phyloP scores from a whole-genome alignment of 2,888 invertebrate species.

The Diarsia dahlii region DNA sequence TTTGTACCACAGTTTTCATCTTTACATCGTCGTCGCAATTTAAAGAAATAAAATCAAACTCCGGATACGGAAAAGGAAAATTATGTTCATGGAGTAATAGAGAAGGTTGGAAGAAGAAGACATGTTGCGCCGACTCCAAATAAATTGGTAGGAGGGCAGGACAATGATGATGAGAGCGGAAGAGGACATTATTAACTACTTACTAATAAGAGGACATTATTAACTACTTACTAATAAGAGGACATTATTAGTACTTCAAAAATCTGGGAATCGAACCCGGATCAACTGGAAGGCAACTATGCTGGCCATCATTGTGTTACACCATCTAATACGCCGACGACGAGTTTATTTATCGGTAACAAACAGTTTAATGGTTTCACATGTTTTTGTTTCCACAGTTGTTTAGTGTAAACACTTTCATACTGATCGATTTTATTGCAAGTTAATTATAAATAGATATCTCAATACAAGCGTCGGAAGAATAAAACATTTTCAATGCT shows the following conservation, averaged over 20 bases:
- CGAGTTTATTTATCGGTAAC: background rate
- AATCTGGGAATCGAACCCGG: constrained; percentile 90
- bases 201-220: no score
- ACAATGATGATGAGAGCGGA: no score
- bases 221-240: no score
- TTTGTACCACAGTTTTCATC: constrained; percentile 1
- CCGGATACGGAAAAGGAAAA: no score
- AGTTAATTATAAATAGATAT: constrained; percentile 16
- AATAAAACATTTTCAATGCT: background rate
- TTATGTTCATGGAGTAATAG: no score
- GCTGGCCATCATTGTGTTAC: constrained; percentile 87
- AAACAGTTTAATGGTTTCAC: constrained; percentile 11
- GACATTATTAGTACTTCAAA: background rate
- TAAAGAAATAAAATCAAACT: no score
- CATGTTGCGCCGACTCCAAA: no score
- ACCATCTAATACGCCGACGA: constrained; percentile 83
- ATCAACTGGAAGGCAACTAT: constrained; percentile 91
- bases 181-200: background rate
- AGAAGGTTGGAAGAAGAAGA: no score
- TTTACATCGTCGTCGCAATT: no score
- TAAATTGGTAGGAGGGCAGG: no score
- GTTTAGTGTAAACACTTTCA: background rate
- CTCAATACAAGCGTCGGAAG: constrained; percentile 1
- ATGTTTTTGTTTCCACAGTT: constrained; percentile 25
- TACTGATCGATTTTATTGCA: constrained; percentile 23